Evolutionary conservation across 1,140 invertebrate species (phyloP).

Genomic region (Diorhabda elongata): DNA sequence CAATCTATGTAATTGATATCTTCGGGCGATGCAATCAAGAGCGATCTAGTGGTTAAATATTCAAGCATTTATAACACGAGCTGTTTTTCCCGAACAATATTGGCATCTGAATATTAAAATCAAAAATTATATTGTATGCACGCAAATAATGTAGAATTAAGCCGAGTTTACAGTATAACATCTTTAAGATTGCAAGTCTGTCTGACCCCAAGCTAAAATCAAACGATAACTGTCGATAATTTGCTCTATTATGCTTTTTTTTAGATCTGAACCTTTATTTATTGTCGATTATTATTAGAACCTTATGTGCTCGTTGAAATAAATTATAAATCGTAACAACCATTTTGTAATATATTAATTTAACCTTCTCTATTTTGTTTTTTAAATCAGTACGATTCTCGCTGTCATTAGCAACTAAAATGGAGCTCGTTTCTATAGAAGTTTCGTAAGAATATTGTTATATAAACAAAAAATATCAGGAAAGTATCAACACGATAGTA

Average conservation of each 20-base stretch:
- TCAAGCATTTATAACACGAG: constrained; percentile 38
- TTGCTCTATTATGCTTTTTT: constrained; percentile 27
- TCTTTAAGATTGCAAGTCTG: constrained; percentile 28
- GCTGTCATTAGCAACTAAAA: too few species aligned
- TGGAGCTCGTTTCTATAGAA: too few species aligned
- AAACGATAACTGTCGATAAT: constrained; percentile 36
- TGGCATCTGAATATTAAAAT: constrained; percentile 41
- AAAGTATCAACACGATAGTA: too few species aligned
- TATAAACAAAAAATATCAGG: too few species aligned
- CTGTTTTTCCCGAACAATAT: constrained; percentile 42
- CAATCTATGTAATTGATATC: constrained; percentile 49
- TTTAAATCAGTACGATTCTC: too few species aligned
- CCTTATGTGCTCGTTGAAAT: constrained; percentile 13
- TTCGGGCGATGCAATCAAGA: constrained; percentile 45
- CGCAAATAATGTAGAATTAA: constrained; percentile 38
- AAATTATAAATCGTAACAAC: constrained; percentile 11
- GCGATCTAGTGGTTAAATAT: constrained; percentile 44
- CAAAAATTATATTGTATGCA: constrained; percentile 39
- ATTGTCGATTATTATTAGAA: constrained; percentile 20
- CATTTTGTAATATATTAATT: constrained; percentile 7
- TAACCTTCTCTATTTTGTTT: too few species aligned
- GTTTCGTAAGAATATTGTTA: too few species aligned
- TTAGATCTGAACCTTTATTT: constrained; percentile 18
- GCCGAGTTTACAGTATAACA: constrained; percentile 25
- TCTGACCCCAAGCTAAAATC: constrained; percentile 18